These are phyloP conservation scores for Speoplatyrhinus poulsoni DNA, from an alignment of 2,113 vertebrate genomes.

Conservation along the genomic window DNA sequence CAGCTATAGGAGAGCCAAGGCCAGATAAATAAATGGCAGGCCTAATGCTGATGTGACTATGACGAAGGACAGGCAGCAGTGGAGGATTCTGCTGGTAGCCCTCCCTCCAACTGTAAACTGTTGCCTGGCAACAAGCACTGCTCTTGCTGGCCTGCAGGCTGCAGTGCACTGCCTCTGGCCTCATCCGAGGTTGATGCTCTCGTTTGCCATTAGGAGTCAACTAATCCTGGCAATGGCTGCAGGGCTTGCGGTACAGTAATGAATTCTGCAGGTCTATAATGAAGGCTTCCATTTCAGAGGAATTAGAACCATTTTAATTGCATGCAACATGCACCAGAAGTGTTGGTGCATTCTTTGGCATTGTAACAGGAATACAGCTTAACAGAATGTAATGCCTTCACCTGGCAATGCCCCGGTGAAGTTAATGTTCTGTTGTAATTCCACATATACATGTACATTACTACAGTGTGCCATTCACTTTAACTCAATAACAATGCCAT, in stretches of 20 bases:
- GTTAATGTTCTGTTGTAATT: not conserved
- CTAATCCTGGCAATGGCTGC: slow-evolving; percentile 41
- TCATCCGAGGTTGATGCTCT: slow-evolving; percentile 56
- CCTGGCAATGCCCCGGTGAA: slow-evolving; percentile 1
- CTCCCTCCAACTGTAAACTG: slow-evolving; percentile 64
- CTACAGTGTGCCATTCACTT: slow-evolving; percentile 14
- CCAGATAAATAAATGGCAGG: slow-evolving; percentile 45
- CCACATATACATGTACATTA: not conserved
- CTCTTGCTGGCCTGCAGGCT: slow-evolving; percentile 70
- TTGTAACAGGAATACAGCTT: not conserved
- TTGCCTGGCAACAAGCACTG: slow-evolving; percentile 78
- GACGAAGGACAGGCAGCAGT: slow-evolving; percentile 56
- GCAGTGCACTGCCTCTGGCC: slow-evolving; percentile 71
- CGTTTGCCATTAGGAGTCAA: slow-evolving; percentile 54
- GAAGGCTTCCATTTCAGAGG: slow-evolving; percentile 31
- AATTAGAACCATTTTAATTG: slow-evolving; percentile 12
- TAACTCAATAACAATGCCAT: slow-evolving; percentile 5
- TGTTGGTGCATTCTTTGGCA: not conserved
- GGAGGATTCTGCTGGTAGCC: slow-evolving; percentile 54
- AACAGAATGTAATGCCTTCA: not conserved
- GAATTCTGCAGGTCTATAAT: slow-evolving; percentile 51
- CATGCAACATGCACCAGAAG: slow-evolving; percentile 16
- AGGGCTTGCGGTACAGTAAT: slow-evolving; percentile 32
- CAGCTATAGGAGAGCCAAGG: slow-evolving; percentile 53
- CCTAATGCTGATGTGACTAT: slow-evolving; percentile 55